Evolutionary conservation across 2,113 vertebrate species (phyloP).

Genomic region (Pardalotus punctatus): DNA sequence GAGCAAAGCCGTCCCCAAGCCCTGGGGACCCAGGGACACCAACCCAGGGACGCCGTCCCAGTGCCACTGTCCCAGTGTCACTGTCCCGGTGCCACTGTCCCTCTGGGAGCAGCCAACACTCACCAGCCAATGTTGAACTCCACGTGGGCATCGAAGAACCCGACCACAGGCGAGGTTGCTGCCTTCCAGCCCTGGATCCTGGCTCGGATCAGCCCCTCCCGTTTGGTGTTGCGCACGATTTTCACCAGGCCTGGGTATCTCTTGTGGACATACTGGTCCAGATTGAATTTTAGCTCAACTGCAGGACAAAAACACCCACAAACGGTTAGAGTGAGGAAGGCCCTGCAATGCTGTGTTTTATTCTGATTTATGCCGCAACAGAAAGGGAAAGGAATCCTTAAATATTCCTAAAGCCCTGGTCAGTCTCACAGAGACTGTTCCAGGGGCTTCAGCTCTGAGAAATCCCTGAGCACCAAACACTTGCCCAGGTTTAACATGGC

Average conservation of each 20-base stretch:
- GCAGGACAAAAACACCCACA: not conserved
- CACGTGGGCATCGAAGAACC: conserved; percentile 97
- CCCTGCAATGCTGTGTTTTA: not conserved
- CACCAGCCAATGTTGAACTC: conserved; percentile 97
- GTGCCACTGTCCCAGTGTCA: not conserved
- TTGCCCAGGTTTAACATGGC: not conserved
- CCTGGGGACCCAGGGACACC: not conserved
- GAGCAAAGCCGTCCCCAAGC: not conserved
- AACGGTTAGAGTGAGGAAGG: not conserved
- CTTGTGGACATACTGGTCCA: conserved; percentile 94
- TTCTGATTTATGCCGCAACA: not conserved
- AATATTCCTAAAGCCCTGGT: not conserved
- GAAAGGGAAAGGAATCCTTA: not conserved
- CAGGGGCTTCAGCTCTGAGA: not conserved
- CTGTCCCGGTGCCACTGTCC: not conserved
- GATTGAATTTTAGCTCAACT: conserved; percentile 93
- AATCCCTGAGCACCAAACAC: not conserved
- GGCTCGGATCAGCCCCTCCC: conserved; percentile 95
- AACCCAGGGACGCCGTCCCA: not conserved
- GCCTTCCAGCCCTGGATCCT: conserved; percentile 95
- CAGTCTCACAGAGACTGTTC: not conserved
- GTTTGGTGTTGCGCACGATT: conserved; percentile 89
- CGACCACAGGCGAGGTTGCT: conserved; percentile 87
- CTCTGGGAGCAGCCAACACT: conserved; percentile 38
- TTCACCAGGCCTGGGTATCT: conserved; percentile 95